Evolutionary conservation across 2,888 invertebrate species (phyloP), one percentile per base, ranked within the genome.

Genomic region (Ischnus inquisitorius): DNA sequence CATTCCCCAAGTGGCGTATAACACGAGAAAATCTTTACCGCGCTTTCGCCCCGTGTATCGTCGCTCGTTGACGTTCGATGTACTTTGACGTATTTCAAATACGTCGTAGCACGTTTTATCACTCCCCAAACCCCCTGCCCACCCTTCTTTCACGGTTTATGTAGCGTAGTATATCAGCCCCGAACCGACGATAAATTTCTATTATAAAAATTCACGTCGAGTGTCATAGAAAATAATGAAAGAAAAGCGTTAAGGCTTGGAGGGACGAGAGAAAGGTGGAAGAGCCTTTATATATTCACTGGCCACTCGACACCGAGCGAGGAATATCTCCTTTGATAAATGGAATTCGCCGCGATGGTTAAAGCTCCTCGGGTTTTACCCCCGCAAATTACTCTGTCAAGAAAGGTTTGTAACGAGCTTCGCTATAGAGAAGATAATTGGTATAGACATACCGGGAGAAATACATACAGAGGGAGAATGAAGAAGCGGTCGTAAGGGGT

Each of bases 351-450:
- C 16, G 43, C 51, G 34, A 48, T 16, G 51, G 69, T 34, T 34
- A 34, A 60, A 68, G 25, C 51, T n/a, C 60, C 69, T 60, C 39
- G 22, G 22, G 62, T 65, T 77, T 72, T 72, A 39, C 71, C 71
- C 46, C 28, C n/a, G n/a, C 83, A 68, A 85, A 84, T 74, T 80
- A 82, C 82, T 74, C 65, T 67, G 57, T 65, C 72, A 48, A 41
- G 71, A 54, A 77, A 67, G 19, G 62, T 51, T 83, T 72, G 43
- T 77, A 77, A 72, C 72, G 76, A 78, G 54, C 64, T 67, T 65
- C 48, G 51, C 43, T 8, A 46, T 25, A 14, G 12, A 43, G 54
- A 80, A 3, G n/a, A 43, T 64, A 65, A 74, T 68, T 65, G 48
- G 12, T 71, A 74, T 51, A 57, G 51, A 71, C 57, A 67, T 16